Conservation (phyloP, 2,797 vertebrate species). For the Pogoniulus pusillus region DNA sequence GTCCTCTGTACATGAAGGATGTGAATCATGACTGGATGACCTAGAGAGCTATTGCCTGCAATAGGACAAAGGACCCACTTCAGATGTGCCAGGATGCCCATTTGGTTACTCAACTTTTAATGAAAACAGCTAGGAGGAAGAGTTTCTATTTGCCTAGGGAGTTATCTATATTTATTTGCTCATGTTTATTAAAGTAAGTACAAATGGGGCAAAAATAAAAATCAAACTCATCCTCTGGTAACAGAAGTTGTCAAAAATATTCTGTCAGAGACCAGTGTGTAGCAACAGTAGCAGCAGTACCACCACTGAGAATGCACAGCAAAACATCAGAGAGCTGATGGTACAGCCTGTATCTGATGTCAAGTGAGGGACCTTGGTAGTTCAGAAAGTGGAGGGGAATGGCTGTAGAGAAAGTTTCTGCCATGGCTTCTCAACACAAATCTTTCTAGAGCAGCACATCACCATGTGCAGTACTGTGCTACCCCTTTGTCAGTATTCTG, state of each 20-base stretch:
- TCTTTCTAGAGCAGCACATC: not conserved
- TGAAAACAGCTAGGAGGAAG: not conserved
- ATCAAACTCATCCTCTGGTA: not conserved
- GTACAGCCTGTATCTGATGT: not conserved
- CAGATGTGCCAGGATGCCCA: conserved; percentile 31
- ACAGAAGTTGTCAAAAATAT: not conserved
- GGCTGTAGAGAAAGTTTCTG: not conserved
- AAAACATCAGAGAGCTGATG: not conserved
- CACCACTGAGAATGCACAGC: not conserved
- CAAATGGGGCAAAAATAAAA: not conserved
- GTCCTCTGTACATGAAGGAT: conserved; percentile 29
- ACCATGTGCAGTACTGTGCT: not conserved
- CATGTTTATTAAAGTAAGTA: not conserved
- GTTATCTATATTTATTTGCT: not conserved
- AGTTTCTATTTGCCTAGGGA: not conserved
- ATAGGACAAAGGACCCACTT: not conserved
- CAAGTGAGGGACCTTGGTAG: not conserved
- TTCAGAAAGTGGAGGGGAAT: not conserved
- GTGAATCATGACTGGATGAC: not conserved
- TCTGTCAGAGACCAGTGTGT: not conserved
- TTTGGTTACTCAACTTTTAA: conserved; percentile 31
- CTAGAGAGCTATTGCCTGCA: not conserved
- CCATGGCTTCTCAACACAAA: not conserved
- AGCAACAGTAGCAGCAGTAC: not conserved
- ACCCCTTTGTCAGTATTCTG: not conserved